Percentiles rank a stretch among this genome's conserved stretches.
These are phyloP conservation scores for Cryptus viduatorius DNA, from an alignment of 2,888 invertebrate species.

Conservation along the genomic window DNA sequence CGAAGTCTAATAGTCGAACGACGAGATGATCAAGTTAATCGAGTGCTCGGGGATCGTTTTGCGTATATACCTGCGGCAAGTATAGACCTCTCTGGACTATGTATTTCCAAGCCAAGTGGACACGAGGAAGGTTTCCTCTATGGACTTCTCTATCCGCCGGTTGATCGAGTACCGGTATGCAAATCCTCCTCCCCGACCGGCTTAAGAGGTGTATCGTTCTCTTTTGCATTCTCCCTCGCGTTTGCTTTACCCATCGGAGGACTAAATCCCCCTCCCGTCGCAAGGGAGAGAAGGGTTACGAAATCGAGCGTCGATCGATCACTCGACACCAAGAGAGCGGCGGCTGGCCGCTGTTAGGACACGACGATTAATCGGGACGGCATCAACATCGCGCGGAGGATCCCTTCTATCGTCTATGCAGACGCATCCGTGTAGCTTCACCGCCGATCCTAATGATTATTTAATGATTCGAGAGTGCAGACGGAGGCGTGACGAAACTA, in stretches of 20 bases:
- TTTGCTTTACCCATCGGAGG: slow-evolving; percentile 46
- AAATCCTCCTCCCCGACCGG: slow-evolving; percentile 68
- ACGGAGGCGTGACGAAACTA: slow-evolving; percentile 47
- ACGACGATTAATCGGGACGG: slow-evolving; percentile 61
- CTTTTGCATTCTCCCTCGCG: slow-evolving; percentile 46
- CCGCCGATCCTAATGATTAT: slow-evolving; percentile 63
- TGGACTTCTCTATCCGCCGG: slow-evolving; percentile 10
- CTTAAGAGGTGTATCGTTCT: slow-evolving; percentile 39
- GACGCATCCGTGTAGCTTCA: slow-evolving; percentile 26
- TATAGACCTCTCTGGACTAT: neutral
- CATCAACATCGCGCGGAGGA: slow-evolving; percentile 11
- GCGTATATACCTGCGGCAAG: slow-evolving; percentile 32
- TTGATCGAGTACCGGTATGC: slow-evolving; percentile 70
- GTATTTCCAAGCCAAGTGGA: slow-evolving; percentile 35
- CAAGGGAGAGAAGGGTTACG: slow-evolving; percentile 18
- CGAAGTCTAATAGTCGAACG: neutral
- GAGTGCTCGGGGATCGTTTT: slow-evolving; percentile 26
- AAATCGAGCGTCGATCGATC: slow-evolving; percentile 72
- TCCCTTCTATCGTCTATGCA: slow-evolving; percentile 21
- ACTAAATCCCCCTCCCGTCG: slow-evolving; percentile 50
- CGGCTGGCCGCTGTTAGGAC: slow-evolving; percentile 38
- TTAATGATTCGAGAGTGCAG: slow-evolving; percentile 65
- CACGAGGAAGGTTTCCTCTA: slow-evolving; percentile 15
- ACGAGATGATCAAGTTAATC: slow-evolving; percentile 38
- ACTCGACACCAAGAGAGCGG: slow-evolving; percentile 55